A percentile compares a stretch with the other conserved stretches of the same genome.
Conservation (phyloP, 2,888 invertebrate genomes). For the Lacanobia wlatinum region DNA sequence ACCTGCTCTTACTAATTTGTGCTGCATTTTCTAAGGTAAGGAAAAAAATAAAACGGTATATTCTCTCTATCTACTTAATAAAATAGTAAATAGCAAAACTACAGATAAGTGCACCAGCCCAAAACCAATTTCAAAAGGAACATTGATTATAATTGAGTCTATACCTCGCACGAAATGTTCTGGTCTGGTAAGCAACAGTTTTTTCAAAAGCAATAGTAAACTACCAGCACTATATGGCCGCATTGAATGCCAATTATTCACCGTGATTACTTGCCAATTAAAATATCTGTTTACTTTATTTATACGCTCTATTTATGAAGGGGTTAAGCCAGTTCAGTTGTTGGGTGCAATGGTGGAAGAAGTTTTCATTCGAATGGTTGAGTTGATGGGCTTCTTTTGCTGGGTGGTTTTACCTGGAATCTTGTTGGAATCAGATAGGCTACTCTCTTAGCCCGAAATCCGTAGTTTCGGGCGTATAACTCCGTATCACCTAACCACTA, state of each 20-base stretch:
- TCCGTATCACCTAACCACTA: too few species aligned
- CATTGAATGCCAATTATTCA: slow-evolving; percentile 56
- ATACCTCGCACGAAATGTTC: slow-evolving; percentile 44
- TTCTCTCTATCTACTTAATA: slow-evolving; percentile 24
- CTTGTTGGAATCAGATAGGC: too few species aligned
- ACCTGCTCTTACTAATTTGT: not conserved
- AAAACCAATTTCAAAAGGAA: slow-evolving; percentile 58
- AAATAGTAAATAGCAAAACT: slow-evolving; percentile 36
- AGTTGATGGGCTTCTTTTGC: not conserved
- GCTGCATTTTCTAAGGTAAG: not conserved
- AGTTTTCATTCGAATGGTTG: not conserved
- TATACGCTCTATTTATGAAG: slow-evolving; percentile 55
- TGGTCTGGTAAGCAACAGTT: slow-evolving; percentile 49
- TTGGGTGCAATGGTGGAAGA: not conserved
- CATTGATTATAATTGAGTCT: slow-evolving; percentile 56
- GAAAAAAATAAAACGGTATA: not conserved
- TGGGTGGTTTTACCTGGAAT: not conserved
- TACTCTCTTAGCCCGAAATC: too few species aligned
- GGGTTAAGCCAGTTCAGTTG: slow-evolving; percentile 49
- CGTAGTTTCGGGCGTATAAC: too few species aligned
- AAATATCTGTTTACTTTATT: slow-evolving; percentile 59
- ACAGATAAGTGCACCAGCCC: slow-evolving; percentile 38
- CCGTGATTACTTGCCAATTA: slow-evolving; percentile 52
- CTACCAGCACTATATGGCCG: slow-evolving; percentile 39
- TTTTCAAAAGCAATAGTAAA: slow-evolving; percentile 45